phyloP scores from a whole-genome alignment of 2,797 vertebrate genomes.

The Acipenser transmontanus region DNA sequence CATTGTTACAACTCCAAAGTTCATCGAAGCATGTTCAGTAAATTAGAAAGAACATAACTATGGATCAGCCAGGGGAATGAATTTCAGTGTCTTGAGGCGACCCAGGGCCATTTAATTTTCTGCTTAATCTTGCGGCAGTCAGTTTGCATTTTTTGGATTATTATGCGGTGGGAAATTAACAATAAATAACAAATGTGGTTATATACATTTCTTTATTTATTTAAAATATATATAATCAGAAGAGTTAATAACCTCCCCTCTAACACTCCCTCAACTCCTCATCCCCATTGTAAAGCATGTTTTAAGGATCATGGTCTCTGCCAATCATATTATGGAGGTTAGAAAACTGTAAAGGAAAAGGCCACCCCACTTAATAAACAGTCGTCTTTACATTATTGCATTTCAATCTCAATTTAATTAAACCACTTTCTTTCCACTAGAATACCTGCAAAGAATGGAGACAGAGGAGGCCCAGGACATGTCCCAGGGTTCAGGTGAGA shows the following conservation, averaged over 20 bases:
- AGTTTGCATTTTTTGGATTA: conserved; percentile 99
- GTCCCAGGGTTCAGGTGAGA: conserved; percentile 94
- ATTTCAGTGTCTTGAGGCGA: conserved; percentile 87
- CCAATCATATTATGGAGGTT: conserved; percentile 60
- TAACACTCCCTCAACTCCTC: conserved; percentile 34
- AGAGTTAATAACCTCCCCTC: conserved; percentile 5
- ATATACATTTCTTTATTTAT: too few relatives aligned
- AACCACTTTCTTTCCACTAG: conserved; percentile 57
- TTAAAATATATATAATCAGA: too few relatives aligned
- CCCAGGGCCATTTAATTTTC: conserved; percentile 99
- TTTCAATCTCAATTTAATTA: conserved; percentile 72
- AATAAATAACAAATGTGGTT: conserved; percentile 99
- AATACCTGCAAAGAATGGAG: conserved; percentile 94
- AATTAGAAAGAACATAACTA: conserved; percentile 99
- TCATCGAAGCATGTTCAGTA: conserved; percentile 98
- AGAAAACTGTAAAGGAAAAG: conserved; percentile 65
- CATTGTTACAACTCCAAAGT: conserved; percentile 78
- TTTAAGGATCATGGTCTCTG: conserved; percentile 77
- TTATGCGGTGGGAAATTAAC: conserved; percentile 99
- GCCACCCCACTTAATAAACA: conserved; percentile 44
- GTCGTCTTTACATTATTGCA: conserved; percentile 61
- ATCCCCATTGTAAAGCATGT: conserved; percentile 81
- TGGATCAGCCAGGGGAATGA: conserved; percentile 90
- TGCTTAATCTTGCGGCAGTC: conserved; percentile 99
- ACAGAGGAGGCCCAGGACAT: conserved; percentile 93